Evolutionary conservation across 64 coral and sea anemone species (phyloP), one percentile per base, ranked within the genome.

Genomic region (Pocillopora verrucosa): DNA sequence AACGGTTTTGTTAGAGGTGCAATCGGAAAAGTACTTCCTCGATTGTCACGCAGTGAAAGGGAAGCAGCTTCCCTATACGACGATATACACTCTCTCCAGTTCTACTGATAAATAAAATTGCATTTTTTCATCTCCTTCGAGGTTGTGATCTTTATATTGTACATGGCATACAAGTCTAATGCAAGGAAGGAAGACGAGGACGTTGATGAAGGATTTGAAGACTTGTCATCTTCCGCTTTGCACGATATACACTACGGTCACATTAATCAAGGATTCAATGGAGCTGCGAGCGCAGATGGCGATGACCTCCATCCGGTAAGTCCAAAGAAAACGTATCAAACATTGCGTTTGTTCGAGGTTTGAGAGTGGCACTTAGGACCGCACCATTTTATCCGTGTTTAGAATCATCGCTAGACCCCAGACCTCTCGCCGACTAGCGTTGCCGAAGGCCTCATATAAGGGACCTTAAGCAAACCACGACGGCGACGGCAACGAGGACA

Each of bases 191-290:
- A 74, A 16, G 65, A 90, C 20, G 77, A 90, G 61, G 76, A 80
- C 1, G 36, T 34, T 13, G 88, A 90, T 74, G 88, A 90, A 90
- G 88, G 88, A 4, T 90, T 90, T 41, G 77, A 90, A 61, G 88
- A 90, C 34, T 37, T 90, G 12, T 81, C 88, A 17, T 73, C 88
- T 25, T 85, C 82, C 6, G 64, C 63, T 16, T 38, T 85, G 10
- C 63, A 85, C 11, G 37, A 85, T 10, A 85, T 85, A 24, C 82
- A 85, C 36, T 85, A 85, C 26, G 82, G 82, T 5, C 65, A 85
- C 20, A 9, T 72, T 4, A 72, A 85, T 58, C 16, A n/a, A 57
- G 82, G 82, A 6, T 85, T 85, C 56, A 22, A 85, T 36, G 82
- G 57, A 10, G 61, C 70, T 15, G 26, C 10, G 12, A 72, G 10